Evolutionary conservation across 1,140 invertebrate species (phyloP), one percentile per base, ranked within the genome.

Genomic region (Prorops nasuta): DNA sequence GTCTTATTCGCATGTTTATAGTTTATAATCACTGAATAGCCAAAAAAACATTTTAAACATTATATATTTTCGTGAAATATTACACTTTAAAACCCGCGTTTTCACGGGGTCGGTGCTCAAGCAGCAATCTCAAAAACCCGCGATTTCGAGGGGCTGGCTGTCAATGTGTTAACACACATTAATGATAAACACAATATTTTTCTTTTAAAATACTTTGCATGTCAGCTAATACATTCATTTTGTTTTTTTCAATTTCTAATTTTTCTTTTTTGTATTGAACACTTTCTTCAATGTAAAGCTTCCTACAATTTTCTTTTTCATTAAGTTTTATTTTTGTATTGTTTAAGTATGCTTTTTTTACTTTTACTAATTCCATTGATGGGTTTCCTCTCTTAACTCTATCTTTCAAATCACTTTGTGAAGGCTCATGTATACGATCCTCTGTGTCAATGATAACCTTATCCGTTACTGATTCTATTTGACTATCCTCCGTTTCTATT

Each of bases 221-320:
- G n/a, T n/a, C n/a, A n/a, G n/a, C n/a, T n/a, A n/a, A n/a, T 0
- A 38, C 21, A n/a, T 19, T 19, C 37, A 38, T 1, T 38, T 38
- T 38, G 12, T 38, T 14, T 38, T 38, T 38, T 19, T 38, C 18
- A n/a, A 38, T 9, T n/a, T 38, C 37, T 38, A 38, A 14, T 19
- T 38, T 38, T 38, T 38, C 36, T 38, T 38, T 38, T 38, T 18
- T 38, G 37, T 38, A 38, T 38, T 19, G 18, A 10, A 38, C 3
- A 19, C 17, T 38, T 38, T 38, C 37, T 38, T 38, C 16, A 18
- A 38, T 12, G 21, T 38, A 38, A 38, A 17, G 3, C 21, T 38
- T 38, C 21, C 17, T 38, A 6, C 7, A n/a, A 8, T 19, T 19
- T 38, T 17, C 37, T 17, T 38, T 38, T 38, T 38, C 37, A n/a